Percentiles rank a stretch among this genome's conserved stretches.
Evolutionary conservation across 2,888 invertebrate genomes (phyloP).

Genomic region (Drosophila flavopinicola): DNA sequence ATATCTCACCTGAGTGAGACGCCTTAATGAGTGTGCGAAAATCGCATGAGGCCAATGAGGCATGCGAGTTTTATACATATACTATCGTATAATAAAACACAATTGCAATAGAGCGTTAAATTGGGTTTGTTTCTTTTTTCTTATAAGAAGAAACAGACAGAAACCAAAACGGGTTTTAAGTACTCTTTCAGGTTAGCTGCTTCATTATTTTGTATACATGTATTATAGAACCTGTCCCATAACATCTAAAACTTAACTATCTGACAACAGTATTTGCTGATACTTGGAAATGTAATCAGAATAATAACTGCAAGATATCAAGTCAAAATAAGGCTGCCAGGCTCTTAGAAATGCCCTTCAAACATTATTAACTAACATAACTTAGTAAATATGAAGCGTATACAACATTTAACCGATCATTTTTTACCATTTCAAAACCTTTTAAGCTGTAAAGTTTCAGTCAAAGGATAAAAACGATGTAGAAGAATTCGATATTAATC

Average conservation of each 20-base stretch:
- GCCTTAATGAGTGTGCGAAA: constrained; percentile 50
- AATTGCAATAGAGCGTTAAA: constrained; percentile 62
- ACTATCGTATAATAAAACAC: constrained; percentile 35
- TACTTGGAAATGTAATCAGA: not conserved
- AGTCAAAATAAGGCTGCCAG: not conserved
- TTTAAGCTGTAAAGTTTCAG: too few relatives aligned
- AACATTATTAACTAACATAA: too few relatives aligned
- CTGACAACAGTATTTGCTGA: too few relatives aligned
- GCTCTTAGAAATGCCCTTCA: not conserved
- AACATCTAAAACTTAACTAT: constrained; percentile 6
- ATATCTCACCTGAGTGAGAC: constrained; percentile 30
- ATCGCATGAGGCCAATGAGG: constrained; percentile 70
- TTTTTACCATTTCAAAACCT: too few relatives aligned
- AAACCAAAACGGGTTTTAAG: constrained; percentile 47
- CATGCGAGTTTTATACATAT: constrained; percentile 33
- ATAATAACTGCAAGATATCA: not conserved
- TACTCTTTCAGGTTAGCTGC: constrained; percentile 43
- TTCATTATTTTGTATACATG: constrained; percentile 17
- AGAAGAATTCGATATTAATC: too few relatives aligned
- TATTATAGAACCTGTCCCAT: constrained; percentile 29
- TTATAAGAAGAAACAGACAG: constrained; percentile 6
- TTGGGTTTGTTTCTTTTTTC: constrained; percentile 31
- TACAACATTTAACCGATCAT: too few relatives aligned
- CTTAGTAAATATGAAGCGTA: too few relatives aligned
- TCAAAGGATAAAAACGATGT: too few relatives aligned